Evolutionary conservation across 2,113 vertebrate species (phyloP), one percentile per base, ranked within the genome.

Genomic region (Entelurus aequoreus): DNA sequence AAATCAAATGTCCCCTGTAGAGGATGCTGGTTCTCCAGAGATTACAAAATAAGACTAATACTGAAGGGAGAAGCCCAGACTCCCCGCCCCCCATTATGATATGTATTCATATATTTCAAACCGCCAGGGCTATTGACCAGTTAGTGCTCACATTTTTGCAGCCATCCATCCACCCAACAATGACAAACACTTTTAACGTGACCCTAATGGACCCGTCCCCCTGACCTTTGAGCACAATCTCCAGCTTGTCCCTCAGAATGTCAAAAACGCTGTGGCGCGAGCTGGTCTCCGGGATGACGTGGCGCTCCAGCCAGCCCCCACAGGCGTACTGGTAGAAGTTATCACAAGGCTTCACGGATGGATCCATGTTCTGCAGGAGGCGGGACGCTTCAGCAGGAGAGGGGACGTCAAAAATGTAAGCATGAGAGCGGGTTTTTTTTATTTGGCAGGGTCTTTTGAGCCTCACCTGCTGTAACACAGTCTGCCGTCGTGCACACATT

Each of bases 321-420:
- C 96, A 98, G 1, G 95, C 93, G 0, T 95, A 95, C 87, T 93
- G 92, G 87, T 99, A 99, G 88, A 99, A 98, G 77, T 98, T 93
- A 40, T 93, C 77, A 57, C 96, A 98, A 0, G 96, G 96, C 44
- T 95, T 90, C 56, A 86, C 79, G 0, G 83, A 83, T 0, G 83
- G 73, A 78, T 98, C 94, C 94, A 98, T 98, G 80, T 95, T 98
- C 87, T 93, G 93, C 67, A 99, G 87, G 60, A 99, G 93, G 50
- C 95, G 89, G 60, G 96, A 92, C 14, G 96, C 96, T 99, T 74
- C 49, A 21, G n/a, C 49, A 2, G 9, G 13, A 51, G 51, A 59
- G 3, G 42, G 19, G 42, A 62, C 42, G 58, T 15, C 12, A 37
- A 37, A 40, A 13, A 54, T 19, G 28, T 59, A 5, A 49, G 13